Base-by-base conservation (phyloP, 2,797 vertebrate genomes). In the Lycodopsis pacificus region DNA sequence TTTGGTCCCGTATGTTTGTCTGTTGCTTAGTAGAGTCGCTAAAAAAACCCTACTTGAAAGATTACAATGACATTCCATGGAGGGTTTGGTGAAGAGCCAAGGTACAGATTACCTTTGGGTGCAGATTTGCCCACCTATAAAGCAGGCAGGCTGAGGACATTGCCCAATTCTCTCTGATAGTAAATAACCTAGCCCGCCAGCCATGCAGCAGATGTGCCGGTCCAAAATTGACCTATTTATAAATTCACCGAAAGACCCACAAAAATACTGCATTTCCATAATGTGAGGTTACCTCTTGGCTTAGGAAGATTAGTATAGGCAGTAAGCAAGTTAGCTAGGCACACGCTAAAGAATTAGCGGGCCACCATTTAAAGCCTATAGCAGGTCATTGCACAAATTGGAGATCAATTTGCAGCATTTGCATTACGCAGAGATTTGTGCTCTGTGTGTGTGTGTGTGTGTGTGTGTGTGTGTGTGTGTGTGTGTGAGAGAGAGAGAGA, bases 91-190 rank as follows among this genome's bases (percentile, higher is more conserved):
- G 22, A 38, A 30, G 14, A n/a, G 58, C 56, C 48, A 58, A 25
- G 70, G 66, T 42, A 71, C 38, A 67, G 40, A 78, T 38, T 76
- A 66, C 38, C 76, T 38, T 61, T 58, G 17, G 49, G 48, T 58
- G 62, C 34, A 83, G 22, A 53, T 71, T 67, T 76, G 36, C 56
- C 63, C 54, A 44, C 14, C 64, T 65, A 40, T 53, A 48, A 76
- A 76, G 72, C 68, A 56, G 56, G 34, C 56, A 67, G n/a, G 25
- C 69, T 65, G 36, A 64, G 32, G 51, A 36, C 38, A 71, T 48
- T 82, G 42, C 65, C 46, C 53, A 61, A 30, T 59, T 70, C 46
- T 61, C 65, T 61, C 46, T 69, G 3, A 27, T 20, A 57, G 61
- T 65, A 46, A 54, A 79, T 32, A 49, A 17, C 25, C 59, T 38